Base-by-base conservation (phyloP, 2,888 invertebrate genomes). In the Diloba caeruleocephala region DNA sequence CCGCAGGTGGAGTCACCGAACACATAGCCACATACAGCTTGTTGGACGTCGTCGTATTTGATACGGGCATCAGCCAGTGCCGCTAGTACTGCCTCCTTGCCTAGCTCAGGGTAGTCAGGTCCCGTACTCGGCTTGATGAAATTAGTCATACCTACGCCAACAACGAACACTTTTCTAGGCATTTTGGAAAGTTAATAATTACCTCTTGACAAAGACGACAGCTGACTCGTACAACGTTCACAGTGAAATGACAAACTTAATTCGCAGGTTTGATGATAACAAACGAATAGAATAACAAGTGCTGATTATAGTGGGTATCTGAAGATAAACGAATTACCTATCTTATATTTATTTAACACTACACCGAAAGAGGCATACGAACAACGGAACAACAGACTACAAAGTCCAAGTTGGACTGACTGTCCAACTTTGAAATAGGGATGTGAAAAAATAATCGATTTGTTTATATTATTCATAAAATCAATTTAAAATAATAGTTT, bases 81-180 rank as follows among this genome's bases (percentile, higher is more conserved):
- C 65, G 97, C 97, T 9, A 95, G 94, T 0, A 98, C 97, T 1
- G 99, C 97, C 93, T 99, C 99, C 79, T 97, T 97, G 10, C 97
- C 99, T 95, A 99, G 96, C 71, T 98, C 96, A 0, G 99, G 99
- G 85, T 99, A 99, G 87, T 99, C 99, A 76, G 96, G 96, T 71
- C 97, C 95, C 41, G 96, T 94, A 42, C 97, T 98, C 36, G 99
- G 99, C 89, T 99, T 99, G 80, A 98, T 97, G 91, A 99, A 99
- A 95, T 98, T 98, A 61, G 99, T 99, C 99, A 99, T 99, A 63
- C 99, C 99, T 71, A 99, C 98, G 64, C 99, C 99, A 77, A 99
- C 95, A 45, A 99, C 98, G 89, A 95, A 99, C 43, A 98, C 98
- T 89, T 94, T 94, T 82, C 82, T 90, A 89, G 85, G 78, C 92